phyloP scores from a whole-genome alignment of 2,888 invertebrate genomes.

The Neoaliturus tenellus region DNA sequence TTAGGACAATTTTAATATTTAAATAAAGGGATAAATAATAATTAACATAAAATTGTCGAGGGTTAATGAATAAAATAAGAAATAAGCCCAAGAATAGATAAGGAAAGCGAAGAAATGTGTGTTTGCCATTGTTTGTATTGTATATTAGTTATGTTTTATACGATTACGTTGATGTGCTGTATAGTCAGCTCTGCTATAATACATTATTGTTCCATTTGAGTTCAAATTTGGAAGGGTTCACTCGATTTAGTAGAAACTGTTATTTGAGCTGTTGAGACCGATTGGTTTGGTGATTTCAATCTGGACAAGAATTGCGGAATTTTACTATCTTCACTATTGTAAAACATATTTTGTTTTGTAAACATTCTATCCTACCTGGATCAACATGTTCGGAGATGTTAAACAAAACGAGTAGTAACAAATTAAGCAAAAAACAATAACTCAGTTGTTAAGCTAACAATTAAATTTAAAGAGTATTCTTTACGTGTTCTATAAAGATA shows the following conservation, averaged over 20 bases:
- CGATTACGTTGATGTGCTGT: constrained; percentile 35
- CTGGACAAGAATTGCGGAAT: too few species aligned
- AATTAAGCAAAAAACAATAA: too few species aligned
- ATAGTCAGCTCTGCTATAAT: constrained; percentile 22
- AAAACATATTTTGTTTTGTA: too few species aligned
- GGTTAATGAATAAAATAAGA: constrained; percentile 48
- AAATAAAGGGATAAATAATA: constrained; percentile 54
- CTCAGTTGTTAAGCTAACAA: too few species aligned
- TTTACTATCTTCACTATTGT: too few species aligned
- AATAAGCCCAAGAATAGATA: constrained; percentile 48
- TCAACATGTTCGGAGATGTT: too few species aligned
- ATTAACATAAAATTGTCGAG: constrained; percentile 56
- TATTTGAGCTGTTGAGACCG: constrained; percentile 29
- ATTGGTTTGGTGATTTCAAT: too few species aligned
- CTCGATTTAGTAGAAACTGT: background rate
- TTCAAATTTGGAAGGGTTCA: constrained; percentile 12
- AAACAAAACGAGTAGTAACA: too few species aligned
- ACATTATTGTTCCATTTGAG: constrained; percentile 6
- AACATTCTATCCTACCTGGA: too few species aligned
- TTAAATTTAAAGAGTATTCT: too few species aligned
- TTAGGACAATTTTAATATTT: constrained; percentile 57
- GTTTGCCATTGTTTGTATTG: constrained; percentile 34
- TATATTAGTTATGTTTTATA: constrained; percentile 49
- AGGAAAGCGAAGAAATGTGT: constrained; percentile 41
- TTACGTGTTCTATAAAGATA: too few species aligned